phyloP scores from a whole-genome alignment of 1,140 invertebrate species.

The Polypedilum vanderplanki region DNA sequence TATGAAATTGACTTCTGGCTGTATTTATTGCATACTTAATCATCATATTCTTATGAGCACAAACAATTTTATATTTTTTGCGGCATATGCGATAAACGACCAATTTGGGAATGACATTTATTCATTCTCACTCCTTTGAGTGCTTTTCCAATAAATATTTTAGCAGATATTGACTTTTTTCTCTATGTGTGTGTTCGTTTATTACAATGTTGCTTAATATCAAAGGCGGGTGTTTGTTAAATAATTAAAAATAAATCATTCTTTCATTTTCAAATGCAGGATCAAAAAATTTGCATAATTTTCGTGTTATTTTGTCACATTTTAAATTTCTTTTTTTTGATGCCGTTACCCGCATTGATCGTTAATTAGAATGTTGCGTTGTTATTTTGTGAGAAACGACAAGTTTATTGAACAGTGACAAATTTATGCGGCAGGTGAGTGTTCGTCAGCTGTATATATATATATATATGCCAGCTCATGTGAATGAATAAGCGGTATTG shows the following conservation, averaged over 20 bases:
- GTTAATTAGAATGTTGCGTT: background rate
- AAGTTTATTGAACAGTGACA: conserved; percentile 18
- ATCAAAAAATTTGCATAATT: too few species aligned
- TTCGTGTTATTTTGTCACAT: too few species aligned
- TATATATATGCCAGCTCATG: background rate
- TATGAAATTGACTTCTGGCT: conserved; percentile 17
- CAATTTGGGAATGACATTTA: conserved; percentile 10
- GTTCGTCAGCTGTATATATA: background rate
- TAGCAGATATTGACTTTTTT: background rate
- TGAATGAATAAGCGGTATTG: background rate
- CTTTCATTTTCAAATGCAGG: too few species aligned
- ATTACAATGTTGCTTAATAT: background rate
- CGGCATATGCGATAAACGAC: conserved; percentile 16
- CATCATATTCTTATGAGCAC: background rate
- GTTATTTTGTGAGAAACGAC: background rate
- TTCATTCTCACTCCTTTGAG: background rate
- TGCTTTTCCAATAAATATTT: conserved; percentile 18
- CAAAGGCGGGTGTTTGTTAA: too few species aligned
- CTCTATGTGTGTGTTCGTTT: too few species aligned
- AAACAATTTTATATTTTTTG: conserved; percentile 1
- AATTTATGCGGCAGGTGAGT: background rate
- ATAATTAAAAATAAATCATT: too few species aligned
- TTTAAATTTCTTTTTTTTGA: too few species aligned
- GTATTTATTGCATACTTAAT: conserved; percentile 14
- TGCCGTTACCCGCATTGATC: background rate